These are phyloP conservation scores for Cephus sareptanus DNA, from an alignment of 2,888 invertebrate genomes.

Conservation along the genomic window DNA sequence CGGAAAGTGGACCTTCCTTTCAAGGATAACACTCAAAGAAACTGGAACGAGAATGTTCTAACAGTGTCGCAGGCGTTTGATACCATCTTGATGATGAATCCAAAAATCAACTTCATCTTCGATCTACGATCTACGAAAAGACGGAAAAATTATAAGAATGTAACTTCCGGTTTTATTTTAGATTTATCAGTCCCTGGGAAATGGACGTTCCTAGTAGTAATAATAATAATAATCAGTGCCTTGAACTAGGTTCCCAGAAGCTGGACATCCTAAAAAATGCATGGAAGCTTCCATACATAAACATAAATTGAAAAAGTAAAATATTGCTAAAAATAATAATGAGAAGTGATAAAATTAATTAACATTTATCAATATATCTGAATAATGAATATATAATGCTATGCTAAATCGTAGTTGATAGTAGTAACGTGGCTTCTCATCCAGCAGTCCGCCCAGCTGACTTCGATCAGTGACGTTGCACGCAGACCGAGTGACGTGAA, in stretches of 20 bases:
- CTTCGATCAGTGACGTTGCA: slow-evolving; percentile 63
- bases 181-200: background rate
- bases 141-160: background rate
- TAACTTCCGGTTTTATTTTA: background rate
- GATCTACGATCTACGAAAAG: background rate
- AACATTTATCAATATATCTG: background rate
- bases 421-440: background rate
- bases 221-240: background rate
- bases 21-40: background rate
- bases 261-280: background rate
- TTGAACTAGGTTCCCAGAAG: background rate
- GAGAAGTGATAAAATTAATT: background rate
- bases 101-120: background rate
- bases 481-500: slow-evolving; percentile 52
- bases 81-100: background rate
- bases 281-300: background rate
- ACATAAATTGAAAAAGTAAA: background rate
- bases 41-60: background rate
- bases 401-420: background rate
- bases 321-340: background rate
- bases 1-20: slow-evolving; percentile 4
- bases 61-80: background rate
- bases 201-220: background rate
- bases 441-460: slow-evolving; percentile 53
- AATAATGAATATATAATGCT: background rate